Percentiles rank a stretch among this genome's conserved stretches.
Conservation (phyloP, 2,113 vertebrate species). For the Mus pahari region DNA sequence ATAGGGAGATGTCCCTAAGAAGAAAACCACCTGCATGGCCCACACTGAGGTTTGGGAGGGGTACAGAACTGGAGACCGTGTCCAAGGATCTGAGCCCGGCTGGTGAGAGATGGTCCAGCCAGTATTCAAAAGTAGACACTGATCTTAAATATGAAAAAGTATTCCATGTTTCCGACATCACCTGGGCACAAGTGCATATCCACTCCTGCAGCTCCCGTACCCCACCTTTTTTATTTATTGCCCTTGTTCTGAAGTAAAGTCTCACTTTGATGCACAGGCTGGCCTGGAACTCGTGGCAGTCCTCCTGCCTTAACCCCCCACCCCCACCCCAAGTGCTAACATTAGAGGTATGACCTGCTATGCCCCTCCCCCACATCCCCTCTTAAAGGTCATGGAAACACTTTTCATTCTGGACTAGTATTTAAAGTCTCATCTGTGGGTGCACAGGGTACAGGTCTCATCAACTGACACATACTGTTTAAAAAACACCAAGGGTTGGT, state of each 20-base stretch:
- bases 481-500: background rate
- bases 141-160: too few species aligned
- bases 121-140: background rate
- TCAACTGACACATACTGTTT: background rate
- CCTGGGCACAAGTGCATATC: accelerated
- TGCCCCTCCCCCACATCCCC: background rate
- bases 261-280: background rate
- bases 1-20: background rate
- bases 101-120: background rate
- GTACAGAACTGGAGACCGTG: background rate
- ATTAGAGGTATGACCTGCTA: background rate
- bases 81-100: background rate
- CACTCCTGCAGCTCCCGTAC: accelerated
- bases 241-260: background rate
- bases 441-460: accelerated
- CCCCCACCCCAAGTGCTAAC: background rate
- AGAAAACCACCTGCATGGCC: background rate
- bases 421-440: background rate
- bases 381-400: background rate
- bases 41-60: background rate
- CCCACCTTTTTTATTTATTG: background rate
- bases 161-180: too few species aligned
- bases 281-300: background rate
- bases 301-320: too few species aligned
- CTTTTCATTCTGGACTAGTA: background rate